Conservation (phyloP, 2,888 invertebrate species). For the Pseudeuparius sepicola region DNA sequence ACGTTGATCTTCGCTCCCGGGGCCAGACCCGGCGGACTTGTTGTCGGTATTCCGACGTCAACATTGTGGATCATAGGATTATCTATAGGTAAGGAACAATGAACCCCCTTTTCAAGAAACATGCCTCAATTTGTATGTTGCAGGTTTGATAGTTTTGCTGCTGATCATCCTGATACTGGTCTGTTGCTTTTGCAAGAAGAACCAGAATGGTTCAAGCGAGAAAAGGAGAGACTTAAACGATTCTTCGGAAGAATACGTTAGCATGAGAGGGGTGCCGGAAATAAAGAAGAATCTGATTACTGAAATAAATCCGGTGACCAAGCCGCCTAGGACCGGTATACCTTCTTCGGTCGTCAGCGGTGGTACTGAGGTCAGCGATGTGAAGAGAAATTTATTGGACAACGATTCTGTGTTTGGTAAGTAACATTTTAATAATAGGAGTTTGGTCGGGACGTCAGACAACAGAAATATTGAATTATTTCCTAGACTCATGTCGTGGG, state of each 20-base stretch:
- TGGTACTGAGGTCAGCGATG: conserved; percentile 72
- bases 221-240: conserved; percentile 31
- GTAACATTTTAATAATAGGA: no score
- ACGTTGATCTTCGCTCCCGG: conserved; percentile 42
- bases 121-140: no score
- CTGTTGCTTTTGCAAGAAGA: conserved; percentile 34
- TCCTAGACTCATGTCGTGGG: no score
- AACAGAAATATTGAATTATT: no score
- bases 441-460: no score
- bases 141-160: conserved; percentile 41
- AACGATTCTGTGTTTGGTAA: conserved; percentile 60
- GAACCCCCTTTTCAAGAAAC: no score
- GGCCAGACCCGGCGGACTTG: conserved; percentile 31
- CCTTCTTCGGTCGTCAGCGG: conserved; percentile 62
- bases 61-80: conserved; percentile 42
- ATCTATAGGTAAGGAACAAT: no score
- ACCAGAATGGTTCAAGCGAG: conserved; percentile 23
- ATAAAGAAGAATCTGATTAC: conserved; percentile 79
- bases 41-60: conserved; percentile 30
- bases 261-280: conserved; percentile 69
- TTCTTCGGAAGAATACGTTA: conserved; percentile 47
- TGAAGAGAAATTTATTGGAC: conserved; percentile 71
- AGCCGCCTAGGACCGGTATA: conserved; percentile 70
- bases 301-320: conserved; percentile 75
- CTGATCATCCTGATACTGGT: conserved; percentile 41